Evolutionary conservation across 2,797 vertebrate genomes (phyloP).

Genomic region (Gymnothorax javanicus): DNA sequence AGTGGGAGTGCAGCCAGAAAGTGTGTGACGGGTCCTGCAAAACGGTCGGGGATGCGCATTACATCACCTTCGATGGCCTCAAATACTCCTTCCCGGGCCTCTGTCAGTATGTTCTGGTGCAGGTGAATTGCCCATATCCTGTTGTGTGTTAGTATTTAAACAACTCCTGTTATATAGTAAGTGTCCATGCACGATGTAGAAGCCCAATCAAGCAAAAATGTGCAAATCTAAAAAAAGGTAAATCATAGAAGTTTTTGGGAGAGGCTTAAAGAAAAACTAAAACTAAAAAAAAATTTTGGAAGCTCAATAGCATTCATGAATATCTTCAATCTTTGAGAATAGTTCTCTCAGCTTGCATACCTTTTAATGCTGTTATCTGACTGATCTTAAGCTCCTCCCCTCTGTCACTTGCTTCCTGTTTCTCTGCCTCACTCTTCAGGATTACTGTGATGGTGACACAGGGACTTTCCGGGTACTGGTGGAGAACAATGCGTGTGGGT

Average conservation of each 20-base stretch:
- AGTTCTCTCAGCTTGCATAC: not conserved
- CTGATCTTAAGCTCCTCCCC: not conserved
- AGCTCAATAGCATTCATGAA: no score
- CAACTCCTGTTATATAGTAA: no score
- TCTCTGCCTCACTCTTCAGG: slow-evolving; percentile 65
- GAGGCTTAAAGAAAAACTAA: no score
- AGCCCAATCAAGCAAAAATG: no score
- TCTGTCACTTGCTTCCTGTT: not conserved
- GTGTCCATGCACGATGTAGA: no score
- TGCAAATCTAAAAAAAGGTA: no score
- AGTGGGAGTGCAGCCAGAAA: slow-evolving; percentile 85
- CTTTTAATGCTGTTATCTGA: not conserved
- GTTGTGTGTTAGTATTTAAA: not conserved
- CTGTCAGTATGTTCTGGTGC: slow-evolving; percentile 90
- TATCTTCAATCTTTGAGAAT: not conserved
- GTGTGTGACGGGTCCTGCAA: slow-evolving; percentile 85
- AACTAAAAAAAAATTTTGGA: no score
- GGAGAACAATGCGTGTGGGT: slow-evolving; percentile 87
- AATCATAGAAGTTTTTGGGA: no score
- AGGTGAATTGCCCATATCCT: slow-evolving; percentile 74
- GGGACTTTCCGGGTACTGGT: slow-evolving; percentile 89
- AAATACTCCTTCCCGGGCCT: slow-evolving; percentile 88
- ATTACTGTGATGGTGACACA: slow-evolving; percentile 79
- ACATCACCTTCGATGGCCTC: slow-evolving; percentile 90
- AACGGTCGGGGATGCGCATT: slow-evolving; percentile 84